phyloP scores from a whole-genome alignment of 2,797 vertebrate genomes.

The Mus minutoides region DNA sequence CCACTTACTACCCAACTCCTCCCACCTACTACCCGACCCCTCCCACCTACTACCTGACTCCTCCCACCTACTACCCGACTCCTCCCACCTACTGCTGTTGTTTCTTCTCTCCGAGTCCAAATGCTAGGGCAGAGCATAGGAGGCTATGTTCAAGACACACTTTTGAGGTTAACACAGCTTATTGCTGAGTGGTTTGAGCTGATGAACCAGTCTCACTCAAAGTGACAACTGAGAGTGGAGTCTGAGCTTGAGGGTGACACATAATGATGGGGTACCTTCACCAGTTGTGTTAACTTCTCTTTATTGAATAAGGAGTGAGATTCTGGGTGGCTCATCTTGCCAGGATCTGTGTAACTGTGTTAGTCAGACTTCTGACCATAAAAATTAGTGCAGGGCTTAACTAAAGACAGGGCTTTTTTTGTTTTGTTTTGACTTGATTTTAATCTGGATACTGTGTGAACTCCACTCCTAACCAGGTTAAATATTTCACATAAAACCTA shows the following conservation, averaged over 20 bases:
- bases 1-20: no score
- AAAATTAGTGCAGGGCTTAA: background rate
- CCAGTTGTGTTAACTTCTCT: background rate
- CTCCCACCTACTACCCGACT: no score
- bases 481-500: background rate
- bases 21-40: no score
- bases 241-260: background rate
- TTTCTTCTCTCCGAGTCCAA: background rate
- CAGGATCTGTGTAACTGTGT: background rate
- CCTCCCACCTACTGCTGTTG: background rate
- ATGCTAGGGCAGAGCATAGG: background rate
- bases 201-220: background rate
- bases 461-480: background rate
- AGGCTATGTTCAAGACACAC: background rate
- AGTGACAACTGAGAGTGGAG: background rate
- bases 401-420: slow-evolving; percentile 12
- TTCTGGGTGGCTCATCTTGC: background rate
- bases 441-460: background rate
- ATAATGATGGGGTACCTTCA: background rate
- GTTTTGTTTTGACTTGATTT: background rate
- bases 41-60: no score
- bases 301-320: background rate
- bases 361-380: background rate
- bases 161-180: background rate
- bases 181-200: background rate